Percentiles rank a stretch among this genome's conserved stretches.
Conservation (phyloP, 2,113 vertebrate species). For the Seriola rivoliana region DNA sequence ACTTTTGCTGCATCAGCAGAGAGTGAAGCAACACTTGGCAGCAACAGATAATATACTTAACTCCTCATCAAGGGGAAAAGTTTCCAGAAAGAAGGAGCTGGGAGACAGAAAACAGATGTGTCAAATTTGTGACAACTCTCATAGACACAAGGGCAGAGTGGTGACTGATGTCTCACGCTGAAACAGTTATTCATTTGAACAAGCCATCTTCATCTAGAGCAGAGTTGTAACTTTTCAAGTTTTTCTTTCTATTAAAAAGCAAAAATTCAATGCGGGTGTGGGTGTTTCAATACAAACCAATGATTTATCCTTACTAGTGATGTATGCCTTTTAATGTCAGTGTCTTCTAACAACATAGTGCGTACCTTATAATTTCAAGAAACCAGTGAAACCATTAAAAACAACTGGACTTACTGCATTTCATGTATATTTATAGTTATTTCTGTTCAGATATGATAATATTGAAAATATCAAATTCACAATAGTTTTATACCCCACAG, state of each 20-base stretch:
- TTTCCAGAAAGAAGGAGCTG: slow-evolving; percentile 39
- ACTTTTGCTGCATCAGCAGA: slow-evolving; percentile 50
- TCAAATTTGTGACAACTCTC: slow-evolving; percentile 34
- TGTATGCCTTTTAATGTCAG: background rate
- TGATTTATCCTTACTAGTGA: background rate
- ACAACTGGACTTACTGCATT: too few relatives aligned
- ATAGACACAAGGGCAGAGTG: background rate
- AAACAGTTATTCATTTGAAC: background rate
- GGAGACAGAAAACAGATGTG: slow-evolving; percentile 56
- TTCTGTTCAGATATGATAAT: too few relatives aligned
- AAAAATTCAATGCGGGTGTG: background rate
- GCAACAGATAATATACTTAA: slow-evolving; percentile 27
- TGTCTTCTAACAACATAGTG: too few relatives aligned
- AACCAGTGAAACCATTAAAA: too few relatives aligned
- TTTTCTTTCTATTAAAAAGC: background rate
- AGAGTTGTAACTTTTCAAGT: background rate
- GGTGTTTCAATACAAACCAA: background rate
- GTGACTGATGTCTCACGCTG: background rate
- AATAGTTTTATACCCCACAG: background rate
- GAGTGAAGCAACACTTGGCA: slow-evolving; percentile 49
- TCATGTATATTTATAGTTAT: too few relatives aligned
- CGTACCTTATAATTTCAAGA: too few relatives aligned
- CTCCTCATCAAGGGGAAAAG: slow-evolving; percentile 24
- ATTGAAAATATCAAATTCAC: background rate
- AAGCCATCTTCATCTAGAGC: background rate